Evolutionary conservation across 2,113 vertebrate species (phyloP).

Genomic region (Atrichornis clamosus): DNA sequence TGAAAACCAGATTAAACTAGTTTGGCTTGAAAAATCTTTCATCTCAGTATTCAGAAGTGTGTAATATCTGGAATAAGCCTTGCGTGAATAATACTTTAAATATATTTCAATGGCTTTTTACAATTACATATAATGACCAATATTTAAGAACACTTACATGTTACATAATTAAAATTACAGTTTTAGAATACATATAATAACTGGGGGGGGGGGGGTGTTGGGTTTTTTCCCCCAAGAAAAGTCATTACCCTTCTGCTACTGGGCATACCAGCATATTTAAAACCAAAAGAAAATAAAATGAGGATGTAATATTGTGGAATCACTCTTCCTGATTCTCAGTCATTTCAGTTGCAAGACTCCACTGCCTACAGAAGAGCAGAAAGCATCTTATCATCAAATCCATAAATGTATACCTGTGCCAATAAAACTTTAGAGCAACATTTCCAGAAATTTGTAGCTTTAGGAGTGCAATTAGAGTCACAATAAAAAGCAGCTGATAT

Average conservation of each 20-base stretch:
- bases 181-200: background rate
- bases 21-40: background rate
- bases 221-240: accelerated
- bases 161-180: background rate
- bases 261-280: background rate
- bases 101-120: background rate
- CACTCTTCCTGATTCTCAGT: background rate
- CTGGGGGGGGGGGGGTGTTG: background rate
- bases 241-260: background rate
- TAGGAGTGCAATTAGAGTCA: background rate
- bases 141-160: background rate
- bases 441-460: background rate
- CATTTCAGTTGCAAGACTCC: background rate
- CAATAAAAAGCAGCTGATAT: background rate
- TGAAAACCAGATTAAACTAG: background rate
- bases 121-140: accelerated
- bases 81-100: background rate
- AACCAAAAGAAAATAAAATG: background rate
- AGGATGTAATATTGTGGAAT: background rate
- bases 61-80: background rate
- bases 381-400: background rate
- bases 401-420: background rate
- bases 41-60: background rate
- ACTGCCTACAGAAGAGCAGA: background rate
- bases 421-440: background rate